phyloP scores from a whole-genome alignment of 2,888 invertebrate species.

The Leuctra nigra region DNA sequence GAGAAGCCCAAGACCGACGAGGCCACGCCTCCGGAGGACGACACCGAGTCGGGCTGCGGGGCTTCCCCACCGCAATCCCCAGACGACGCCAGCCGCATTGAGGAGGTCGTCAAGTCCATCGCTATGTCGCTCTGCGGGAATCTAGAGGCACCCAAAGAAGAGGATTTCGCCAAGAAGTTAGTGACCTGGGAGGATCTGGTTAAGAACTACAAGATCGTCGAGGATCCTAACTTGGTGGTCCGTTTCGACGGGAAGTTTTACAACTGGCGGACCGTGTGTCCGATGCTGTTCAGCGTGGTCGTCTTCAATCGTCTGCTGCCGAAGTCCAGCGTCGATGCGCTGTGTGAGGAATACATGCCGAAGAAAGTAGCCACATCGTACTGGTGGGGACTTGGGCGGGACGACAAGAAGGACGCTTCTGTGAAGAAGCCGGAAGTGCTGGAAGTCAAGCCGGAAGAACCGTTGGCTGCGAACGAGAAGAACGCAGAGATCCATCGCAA shows the following conservation, averaged over 20 bases:
- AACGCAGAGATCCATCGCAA: slow-evolving; percentile 56
- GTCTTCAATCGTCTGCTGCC: slow-evolving; percentile 82
- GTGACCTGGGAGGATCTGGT: slow-evolving; percentile 54
- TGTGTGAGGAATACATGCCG: slow-evolving; percentile 41
- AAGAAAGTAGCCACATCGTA: not conserved
- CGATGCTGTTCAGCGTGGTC: slow-evolving; percentile 79
- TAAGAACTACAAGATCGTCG: slow-evolving; percentile 63
- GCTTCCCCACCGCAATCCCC: slow-evolving; percentile 92
- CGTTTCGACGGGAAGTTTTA: slow-evolving; percentile 77
- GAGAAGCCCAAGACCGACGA: slow-evolving; percentile 90
- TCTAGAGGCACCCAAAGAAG: slow-evolving; percentile 46
- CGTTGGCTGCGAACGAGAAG: not conserved
- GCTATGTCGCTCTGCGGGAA: slow-evolving; percentile 74
- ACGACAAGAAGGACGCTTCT: not conserved
- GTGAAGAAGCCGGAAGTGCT: not conserved
- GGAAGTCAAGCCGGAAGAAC: not conserved
- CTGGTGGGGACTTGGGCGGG: not conserved
- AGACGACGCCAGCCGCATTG: slow-evolving; percentile 61
- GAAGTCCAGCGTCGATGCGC: slow-evolving; percentile 42
- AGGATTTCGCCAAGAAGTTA: slow-evolving; percentile 54
- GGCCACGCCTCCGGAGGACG: slow-evolving; percentile 83
- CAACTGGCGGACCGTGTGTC: slow-evolving; percentile 86
- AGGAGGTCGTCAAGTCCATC: slow-evolving; percentile 69
- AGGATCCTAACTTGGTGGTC: slow-evolving; percentile 77
- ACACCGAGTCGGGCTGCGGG: slow-evolving; percentile 94